Evolutionary conservation across 2,888 invertebrate species (phyloP).

Genomic region (Drosophila nr. medialis): DNA sequence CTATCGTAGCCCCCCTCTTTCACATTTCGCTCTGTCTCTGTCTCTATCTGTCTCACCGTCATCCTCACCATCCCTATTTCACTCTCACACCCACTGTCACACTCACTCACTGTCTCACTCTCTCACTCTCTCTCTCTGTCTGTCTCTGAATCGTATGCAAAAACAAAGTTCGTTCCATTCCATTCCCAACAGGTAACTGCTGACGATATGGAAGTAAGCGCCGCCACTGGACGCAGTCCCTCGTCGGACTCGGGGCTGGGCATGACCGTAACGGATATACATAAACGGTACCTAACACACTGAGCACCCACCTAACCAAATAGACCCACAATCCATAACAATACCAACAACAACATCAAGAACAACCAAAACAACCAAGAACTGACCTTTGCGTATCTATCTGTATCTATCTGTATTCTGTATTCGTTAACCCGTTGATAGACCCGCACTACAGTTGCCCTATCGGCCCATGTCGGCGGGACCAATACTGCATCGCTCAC

Average conservation of each 20-base stretch:
- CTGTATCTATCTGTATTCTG: slow-evolving; percentile 35
- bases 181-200: slow-evolving; percentile 84
- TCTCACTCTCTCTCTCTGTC: slow-evolving; percentile 35
- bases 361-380: slow-evolving; percentile 32
- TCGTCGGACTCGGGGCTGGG: slow-evolving; percentile 98
- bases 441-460: slow-evolving; percentile 84
- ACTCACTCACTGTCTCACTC: slow-evolving; percentile 21
- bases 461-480: slow-evolving; percentile 85
- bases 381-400: slow-evolving; percentile 52
- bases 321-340: slow-evolving; percentile 28
- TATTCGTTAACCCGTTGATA: slow-evolving; percentile 57
- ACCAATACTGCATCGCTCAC: slow-evolving; percentile 84
- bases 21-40: slow-evolving; percentile 35
- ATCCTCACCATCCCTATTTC: slow-evolving; percentile 23
- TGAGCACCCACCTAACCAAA: slow-evolving; percentile 44
- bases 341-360: slow-evolving; percentile 1
- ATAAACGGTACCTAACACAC: slow-evolving; percentile 87
- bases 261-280: slow-evolving; percentile 92
- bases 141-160: slow-evolving; percentile 72
- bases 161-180: slow-evolving; percentile 74
- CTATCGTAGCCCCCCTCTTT: slow-evolving; percentile 23
- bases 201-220: slow-evolving; percentile 85
- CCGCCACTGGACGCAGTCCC: slow-evolving; percentile 91
- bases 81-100: slow-evolving; percentile 23
- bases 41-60: slow-evolving; percentile 20